Evolutionary conservation across 2,888 invertebrate species (phyloP).

Genomic region (Epirrhoe alternata): DNA sequence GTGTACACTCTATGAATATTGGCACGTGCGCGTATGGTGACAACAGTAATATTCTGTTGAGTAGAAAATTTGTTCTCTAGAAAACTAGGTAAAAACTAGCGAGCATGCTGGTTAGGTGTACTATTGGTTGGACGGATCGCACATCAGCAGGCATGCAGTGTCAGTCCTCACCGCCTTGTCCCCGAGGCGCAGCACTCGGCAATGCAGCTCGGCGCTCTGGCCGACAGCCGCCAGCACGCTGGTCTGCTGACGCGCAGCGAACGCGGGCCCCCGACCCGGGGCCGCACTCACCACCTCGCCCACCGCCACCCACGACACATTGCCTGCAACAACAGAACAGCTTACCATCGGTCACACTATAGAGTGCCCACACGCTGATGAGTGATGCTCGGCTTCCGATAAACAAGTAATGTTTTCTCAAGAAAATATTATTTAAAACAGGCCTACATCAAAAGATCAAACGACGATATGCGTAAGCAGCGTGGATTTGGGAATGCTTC

Average conservation of each 20-base stretch:
- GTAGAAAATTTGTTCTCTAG: no score
- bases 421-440: background rate
- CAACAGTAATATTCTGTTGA: no score
- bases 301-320: constrained; percentile 44
- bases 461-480: background rate
- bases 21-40: no score
- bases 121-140: no score
- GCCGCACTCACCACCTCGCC: constrained; percentile 52
- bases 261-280: constrained; percentile 52
- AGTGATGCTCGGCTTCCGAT: background rate
- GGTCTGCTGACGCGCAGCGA: constrained; percentile 54
- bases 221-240: constrained; percentile 60
- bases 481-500: constrained; percentile 8
- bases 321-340: constrained; percentile 22
- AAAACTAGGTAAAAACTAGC: no score
- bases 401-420: background rate
- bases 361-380: background rate
- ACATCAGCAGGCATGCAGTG: background rate
- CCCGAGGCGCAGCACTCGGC: constrained; percentile 61
- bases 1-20: no score
- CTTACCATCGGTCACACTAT: background rate
- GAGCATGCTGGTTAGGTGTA: no score
- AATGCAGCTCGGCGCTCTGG: constrained; percentile 60
- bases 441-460: background rate
- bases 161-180: constrained; percentile 63